Base-by-base conservation (phyloP, 2,797 vertebrate genomes). In the Enteromius afrohamiltoni region DNA sequence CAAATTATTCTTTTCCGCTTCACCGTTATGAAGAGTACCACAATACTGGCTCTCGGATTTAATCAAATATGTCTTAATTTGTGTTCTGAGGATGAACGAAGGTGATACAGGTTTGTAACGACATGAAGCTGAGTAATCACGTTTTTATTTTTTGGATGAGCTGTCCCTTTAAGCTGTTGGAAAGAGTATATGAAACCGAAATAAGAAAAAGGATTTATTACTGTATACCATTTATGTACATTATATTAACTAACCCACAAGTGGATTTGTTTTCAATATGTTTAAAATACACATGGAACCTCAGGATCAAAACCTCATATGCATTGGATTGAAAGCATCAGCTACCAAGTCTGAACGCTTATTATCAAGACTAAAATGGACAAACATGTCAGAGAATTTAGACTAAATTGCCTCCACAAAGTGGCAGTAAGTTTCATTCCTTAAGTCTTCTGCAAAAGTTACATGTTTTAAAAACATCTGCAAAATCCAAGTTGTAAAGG, bases 201-300 rank as follows among this genome's bases (percentile, higher is more conserved):
- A 45, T 90, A 91, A 89, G 86, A 93, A 93, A 94, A 92, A 89
- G 85, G 92, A 62, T 83, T 94, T 94, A 93, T 93, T 89, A 87
- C 29, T 93, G 92, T 92, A 88, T 93, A 91, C 91, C 74, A 86
- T 87, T 90, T 93, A 94, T 93, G 81, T 93, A 95, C 94, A 87
- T 92, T 89, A 88, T 83, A 85, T 85, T 75, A 92, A 91, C 89
- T 90, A 89, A 77, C 62, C 40, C 75, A 62, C 53, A 77, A 58
- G 42, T 40, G 29, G 29, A 78, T 83, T 70, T 70, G 19, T 78
- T 78, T 62, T 71, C 42, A 83, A 37, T 40, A 64, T 67, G 16
- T 62, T 86, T 51, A 29, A 74, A 65, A 80, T 34, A 77, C 82
- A 90, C 86, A 91, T 86, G 90, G 89, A 93, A 91, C 88, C 90